Conservation (phyloP, 2,797 vertebrate species). For the Pseudochirops corinnae region DNA sequence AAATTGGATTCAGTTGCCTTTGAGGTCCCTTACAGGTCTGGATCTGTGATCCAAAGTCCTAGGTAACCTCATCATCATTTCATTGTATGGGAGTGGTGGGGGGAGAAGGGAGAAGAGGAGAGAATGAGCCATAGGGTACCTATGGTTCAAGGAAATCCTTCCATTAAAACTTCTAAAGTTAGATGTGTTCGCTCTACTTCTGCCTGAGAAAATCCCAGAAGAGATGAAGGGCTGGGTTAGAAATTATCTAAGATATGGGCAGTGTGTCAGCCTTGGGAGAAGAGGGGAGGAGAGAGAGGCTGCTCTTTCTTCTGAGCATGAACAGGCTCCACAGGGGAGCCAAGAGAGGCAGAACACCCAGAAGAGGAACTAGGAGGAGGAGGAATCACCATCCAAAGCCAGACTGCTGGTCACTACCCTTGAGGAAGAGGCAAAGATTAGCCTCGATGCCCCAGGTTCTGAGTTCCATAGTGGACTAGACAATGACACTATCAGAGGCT, state of each 20-base stretch:
- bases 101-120: background rate
- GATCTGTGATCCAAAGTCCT: background rate
- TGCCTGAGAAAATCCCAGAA: background rate
- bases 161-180: background rate
- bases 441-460: background rate
- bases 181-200: background rate
- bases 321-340: background rate
- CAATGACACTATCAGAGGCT: background rate
- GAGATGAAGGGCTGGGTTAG: background rate
- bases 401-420: background rate
- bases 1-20: background rate
- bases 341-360: background rate
- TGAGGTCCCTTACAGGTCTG: background rate
- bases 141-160: background rate
- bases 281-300: background rate
- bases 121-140: background rate
- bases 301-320: background rate
- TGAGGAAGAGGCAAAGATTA: background rate
- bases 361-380: background rate
- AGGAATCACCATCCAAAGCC: background rate
- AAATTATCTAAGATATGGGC: background rate
- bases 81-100: background rate
- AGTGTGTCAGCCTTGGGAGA: background rate
- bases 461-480: background rate
- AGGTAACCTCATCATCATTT: background rate